These are phyloP conservation scores for Chelon labrosus DNA, from an alignment of 2,797 vertebrate genomes.

Conservation along the genomic window DNA sequence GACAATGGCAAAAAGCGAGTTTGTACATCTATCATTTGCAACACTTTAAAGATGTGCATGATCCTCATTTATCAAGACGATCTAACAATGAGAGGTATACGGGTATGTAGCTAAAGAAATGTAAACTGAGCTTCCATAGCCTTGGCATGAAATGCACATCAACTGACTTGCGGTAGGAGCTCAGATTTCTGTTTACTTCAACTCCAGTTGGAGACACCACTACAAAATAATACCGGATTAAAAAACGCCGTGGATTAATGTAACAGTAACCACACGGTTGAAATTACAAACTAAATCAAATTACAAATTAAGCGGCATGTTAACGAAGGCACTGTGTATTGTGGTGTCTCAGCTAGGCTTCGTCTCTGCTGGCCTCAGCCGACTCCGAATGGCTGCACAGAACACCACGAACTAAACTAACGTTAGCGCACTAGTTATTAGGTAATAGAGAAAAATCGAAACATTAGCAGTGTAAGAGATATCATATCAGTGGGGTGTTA, in stretches of 20 bases:
- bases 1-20: neutral
- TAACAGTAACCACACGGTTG: neutral
- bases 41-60: too few relatives aligned
- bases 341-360: constrained; percentile 1
- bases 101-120: constrained; percentile 49
- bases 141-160: constrained; percentile 72
- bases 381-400: constrained; percentile 18
- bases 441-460: neutral
- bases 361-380: constrained; percentile 35
- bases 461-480: accelerated
- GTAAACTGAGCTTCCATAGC: constrained; percentile 55
- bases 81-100: constrained; percentile 50
- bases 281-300: neutral
- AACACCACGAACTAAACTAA: constrained; percentile 1
- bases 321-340: neutral
- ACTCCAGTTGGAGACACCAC: constrained; percentile 37
- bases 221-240: constrained; percentile 4
- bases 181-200: constrained; percentile 83
- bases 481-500: neutral
- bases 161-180: constrained; percentile 68
- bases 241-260: neutral
- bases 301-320: neutral
- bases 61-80: neutral
- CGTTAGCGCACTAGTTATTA: neutral
- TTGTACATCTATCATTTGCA: neutral